Base-by-base conservation (phyloP, 35 echinoderm and acorn worm species). In the Heliocidaris tuberculata region DNA sequence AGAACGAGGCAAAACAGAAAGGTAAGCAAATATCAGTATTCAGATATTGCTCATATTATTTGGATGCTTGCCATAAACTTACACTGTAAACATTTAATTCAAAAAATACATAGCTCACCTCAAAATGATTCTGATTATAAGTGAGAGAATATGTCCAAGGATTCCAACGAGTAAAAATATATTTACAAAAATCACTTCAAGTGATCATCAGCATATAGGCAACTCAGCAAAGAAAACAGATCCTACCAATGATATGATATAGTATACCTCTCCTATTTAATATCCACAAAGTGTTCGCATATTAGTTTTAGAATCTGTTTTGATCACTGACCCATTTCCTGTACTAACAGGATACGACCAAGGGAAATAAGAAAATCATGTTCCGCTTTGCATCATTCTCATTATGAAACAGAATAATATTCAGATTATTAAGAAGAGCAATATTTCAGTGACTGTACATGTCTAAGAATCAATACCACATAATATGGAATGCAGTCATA, bases 251-350 rank as follows among this genome's bases (percentile, higher is more conserved):
- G 65, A 19, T n/a, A n/a, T 78, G 6, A 78, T 78, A 78, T n/a
- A 27, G 65, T 27, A 78, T 27, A 78, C 1, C 19, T 78, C 2
- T n/a, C 21, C 19, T 78, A 4, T 19, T 78, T 9, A 78, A 27
- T 78, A 78, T 78, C 65, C 65, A 21, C 21, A 24, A 78, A n/a
- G 21, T 78, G 17, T 78, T 78, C 27, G 17, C 7, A 78, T 78
- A 78, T 78, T 78, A 78, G 65, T 78, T 78, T 78, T 78, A 78
- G 65, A 78, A 78, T 78, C 65, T 78, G 65, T 78, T 78, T 78
- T 78, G 65, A 78, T 78, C 65, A 78, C 65, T 6, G 65, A 78
- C 65, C 27, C 27, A 6, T 19, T 78, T 78, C 65, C 65, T 78
- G 21, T 5, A 17, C 4, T n/a, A 78, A 21, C 65, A 78, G 65